Evolutionary conservation across 2,888 invertebrate genomes (phyloP).

Genomic region (Cosmia trapezina): DNA sequence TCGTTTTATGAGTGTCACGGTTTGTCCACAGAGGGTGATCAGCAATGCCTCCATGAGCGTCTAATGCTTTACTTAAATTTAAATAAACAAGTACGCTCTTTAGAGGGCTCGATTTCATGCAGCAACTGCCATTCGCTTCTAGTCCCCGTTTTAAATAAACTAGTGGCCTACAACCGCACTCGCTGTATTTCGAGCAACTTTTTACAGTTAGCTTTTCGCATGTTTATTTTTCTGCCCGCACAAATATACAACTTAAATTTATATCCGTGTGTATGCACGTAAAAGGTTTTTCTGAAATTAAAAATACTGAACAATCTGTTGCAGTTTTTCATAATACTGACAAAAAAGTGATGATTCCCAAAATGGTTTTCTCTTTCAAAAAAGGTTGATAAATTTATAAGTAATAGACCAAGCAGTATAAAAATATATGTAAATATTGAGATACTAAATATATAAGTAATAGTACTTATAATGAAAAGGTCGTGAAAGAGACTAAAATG

Average conservation of each 20-base stretch:
- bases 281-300: slow-evolving; percentile 24
- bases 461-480: slow-evolving; percentile 1
- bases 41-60: slow-evolving; percentile 28
- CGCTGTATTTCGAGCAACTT: slow-evolving; percentile 41
- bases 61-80: slow-evolving; percentile 56
- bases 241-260: slow-evolving; percentile 47
- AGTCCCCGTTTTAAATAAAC: slow-evolving; percentile 55
- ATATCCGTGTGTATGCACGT: slow-evolving; percentile 7
- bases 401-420: neutral
- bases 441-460: neutral
- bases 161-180: slow-evolving; percentile 50
- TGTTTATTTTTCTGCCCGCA: slow-evolving; percentile 47
- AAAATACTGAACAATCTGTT: neutral
- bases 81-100: slow-evolving; percentile 43
- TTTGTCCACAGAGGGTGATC: slow-evolving; percentile 42
- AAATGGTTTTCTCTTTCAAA: neutral
- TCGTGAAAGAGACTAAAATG: slow-evolving; percentile 9
- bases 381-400: neutral
- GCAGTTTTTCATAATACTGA: neutral
- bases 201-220: slow-evolving; percentile 39
- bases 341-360: neutral
- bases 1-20: slow-evolving; percentile 48
- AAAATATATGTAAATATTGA: neutral
- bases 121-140: slow-evolving; percentile 16
- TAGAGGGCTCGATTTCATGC: slow-evolving; percentile 50